A percentile compares a stretch with the other conserved stretches of the same genome.
Evolutionary conservation across 2,113 vertebrate species (phyloP).

Genomic region (Emydocephalus ijimae): DNA sequence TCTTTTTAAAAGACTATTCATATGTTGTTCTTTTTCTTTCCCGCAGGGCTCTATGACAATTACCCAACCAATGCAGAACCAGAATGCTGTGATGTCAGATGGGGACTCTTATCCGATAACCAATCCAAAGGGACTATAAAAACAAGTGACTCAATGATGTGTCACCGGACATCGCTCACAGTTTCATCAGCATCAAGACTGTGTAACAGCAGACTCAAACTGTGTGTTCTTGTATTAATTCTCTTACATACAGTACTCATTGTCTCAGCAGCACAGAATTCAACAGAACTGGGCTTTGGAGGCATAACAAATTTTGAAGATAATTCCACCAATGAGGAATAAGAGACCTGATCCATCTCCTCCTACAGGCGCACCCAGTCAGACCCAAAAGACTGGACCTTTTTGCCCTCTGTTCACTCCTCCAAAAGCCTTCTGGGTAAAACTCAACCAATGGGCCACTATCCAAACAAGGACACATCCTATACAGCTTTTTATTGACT

Average conservation of each 20-base stretch:
- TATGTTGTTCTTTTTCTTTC: not conserved
- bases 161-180: constrained; percentile 86
- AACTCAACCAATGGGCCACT: constrained; percentile 66
- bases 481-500: constrained; percentile 87
- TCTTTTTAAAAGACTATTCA: not conserved
- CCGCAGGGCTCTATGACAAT: constrained; percentile 90
- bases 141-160: constrained; percentile 82
- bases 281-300: constrained; percentile 83
- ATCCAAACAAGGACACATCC: constrained; percentile 73
- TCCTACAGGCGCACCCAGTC: constrained; percentile 39
- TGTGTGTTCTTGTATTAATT: constrained; percentile 93
- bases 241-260: constrained; percentile 95
- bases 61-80: constrained; percentile 86
- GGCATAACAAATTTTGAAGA: constrained; percentile 85
- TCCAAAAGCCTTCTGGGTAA: constrained; percentile 73
- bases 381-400: constrained; percentile 58
- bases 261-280: constrained; percentile 91
- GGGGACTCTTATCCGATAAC: constrained; percentile 81
- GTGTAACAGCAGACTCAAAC: constrained; percentile 93
- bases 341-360: constrained; percentile 56
- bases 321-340: constrained; percentile 87
- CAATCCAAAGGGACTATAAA: constrained; percentile 80
- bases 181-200: constrained; percentile 92
- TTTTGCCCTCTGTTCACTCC: constrained; percentile 60
- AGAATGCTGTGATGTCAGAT: constrained; percentile 97